Base-by-base conservation (phyloP, 2,888 invertebrate genomes). In the Epistrophe eligans region DNA sequence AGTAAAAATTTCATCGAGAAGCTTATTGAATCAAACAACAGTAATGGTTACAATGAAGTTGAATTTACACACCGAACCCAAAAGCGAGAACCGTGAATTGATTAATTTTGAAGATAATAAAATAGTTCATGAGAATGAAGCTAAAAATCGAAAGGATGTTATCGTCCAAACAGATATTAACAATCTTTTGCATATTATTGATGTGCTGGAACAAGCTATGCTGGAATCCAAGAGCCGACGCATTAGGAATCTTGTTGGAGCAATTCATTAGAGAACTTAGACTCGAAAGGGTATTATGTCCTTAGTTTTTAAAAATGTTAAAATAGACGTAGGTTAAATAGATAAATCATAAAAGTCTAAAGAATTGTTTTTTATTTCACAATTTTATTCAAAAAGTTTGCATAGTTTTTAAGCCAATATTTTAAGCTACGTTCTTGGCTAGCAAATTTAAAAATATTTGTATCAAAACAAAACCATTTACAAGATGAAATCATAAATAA, bases 161-260 rank as follows among this genome's bases (percentile, higher is more conserved):
- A 88, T 94, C 4, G 91, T 95, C 17, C 94, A 94, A 90, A 95
- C 95, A 4, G 95, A 95, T 91, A 94, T 95, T 4, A 94, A 93
- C 60, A 95, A 95, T 90, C 92, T 96, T 64, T 88, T 94, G 15
- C 94, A 95, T 89, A 93, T 96, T 88, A 95, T 95, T 19, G 94
- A 94, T 90, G 94, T 94, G 8, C 91, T 96, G 66, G 96, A 96
- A 89, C 94, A 94, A 80, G 95, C 95, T 10, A 91, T 96, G 58
- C 91, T 93, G 60, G 95, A 95, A 91, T 94, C 95, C 3, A 94
- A 94, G 88, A 95, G 95, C 60, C 93, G 94, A 43, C 92, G 93
- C 28, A 91, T 92, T 35, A 90, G 91, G 11, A 93, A 93, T 87
- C 91, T 93, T 66, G 90, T 92, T 11, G 90, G 90, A 62, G 92